Evolutionary conservation across 2,888 invertebrate genomes (phyloP).

Genomic region (Andrena bucephala): DNA sequence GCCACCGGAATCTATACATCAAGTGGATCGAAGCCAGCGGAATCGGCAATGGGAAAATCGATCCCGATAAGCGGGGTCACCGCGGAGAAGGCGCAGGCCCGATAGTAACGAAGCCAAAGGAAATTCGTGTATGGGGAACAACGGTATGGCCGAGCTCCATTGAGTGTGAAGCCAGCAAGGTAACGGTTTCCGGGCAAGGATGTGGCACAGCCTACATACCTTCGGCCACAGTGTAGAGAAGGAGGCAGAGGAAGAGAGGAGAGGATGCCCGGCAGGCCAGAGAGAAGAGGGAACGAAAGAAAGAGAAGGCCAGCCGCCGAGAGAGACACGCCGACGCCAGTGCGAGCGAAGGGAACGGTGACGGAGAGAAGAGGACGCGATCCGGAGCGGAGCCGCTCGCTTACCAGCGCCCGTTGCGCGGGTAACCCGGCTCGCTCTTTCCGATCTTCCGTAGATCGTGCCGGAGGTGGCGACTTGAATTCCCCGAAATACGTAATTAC

Average conservation of each 20-base stretch:
- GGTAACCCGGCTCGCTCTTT: background rate
- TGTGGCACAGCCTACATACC: slow-evolving; percentile 85
- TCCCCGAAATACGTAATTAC: slow-evolving; percentile 5
- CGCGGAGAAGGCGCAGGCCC: slow-evolving; percentile 30
- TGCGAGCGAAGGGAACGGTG: slow-evolving; percentile 55
- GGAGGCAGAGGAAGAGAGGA: slow-evolving; percentile 55
- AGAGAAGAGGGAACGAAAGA: slow-evolving; percentile 52
- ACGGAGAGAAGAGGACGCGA: slow-evolving; percentile 7
- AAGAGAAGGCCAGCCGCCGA: slow-evolving; percentile 24
- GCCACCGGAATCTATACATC: no score
- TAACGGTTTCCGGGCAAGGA: slow-evolving; percentile 84
- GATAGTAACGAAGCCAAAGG: slow-evolving; percentile 67
- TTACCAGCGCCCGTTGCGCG: no score
- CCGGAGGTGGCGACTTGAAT: background rate
- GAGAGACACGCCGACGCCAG: slow-evolving; percentile 35
- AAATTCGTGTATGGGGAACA: slow-evolving; percentile 83
- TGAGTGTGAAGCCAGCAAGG: slow-evolving; percentile 81
- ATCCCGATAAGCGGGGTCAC: slow-evolving; percentile 18
- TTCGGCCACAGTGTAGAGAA: slow-evolving; percentile 75
- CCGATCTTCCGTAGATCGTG: background rate
- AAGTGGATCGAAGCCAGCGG: background rate
- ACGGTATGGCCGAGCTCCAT: slow-evolving; percentile 81
- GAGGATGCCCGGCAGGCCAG: slow-evolving; percentile 53
- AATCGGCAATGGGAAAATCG: background rate
- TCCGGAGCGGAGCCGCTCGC: no score